Base-by-base conservation (phyloP, 2,888 invertebrate genomes). In the Thera obeliscata region DNA sequence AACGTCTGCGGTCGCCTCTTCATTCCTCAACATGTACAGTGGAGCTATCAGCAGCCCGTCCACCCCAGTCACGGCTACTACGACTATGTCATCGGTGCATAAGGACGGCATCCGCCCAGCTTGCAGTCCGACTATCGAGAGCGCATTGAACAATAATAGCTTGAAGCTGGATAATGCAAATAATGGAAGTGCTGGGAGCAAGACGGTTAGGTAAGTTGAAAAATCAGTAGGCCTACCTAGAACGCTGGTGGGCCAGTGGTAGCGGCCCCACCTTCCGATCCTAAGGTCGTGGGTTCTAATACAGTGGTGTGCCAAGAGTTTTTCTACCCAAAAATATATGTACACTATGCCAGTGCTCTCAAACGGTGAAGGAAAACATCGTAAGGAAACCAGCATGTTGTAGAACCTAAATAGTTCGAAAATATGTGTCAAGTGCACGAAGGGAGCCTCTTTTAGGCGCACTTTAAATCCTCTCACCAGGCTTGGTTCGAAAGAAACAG, bases 1-100 rank as follows among this genome's bases (percentile, higher is more conserved):
- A 0, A 89, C 94, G 0, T 95, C 95, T n/a, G 87, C 88, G n/a
- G 87, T 88, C 0, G 90, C 92, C 66, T 95, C 88, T 71, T 95
- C 89, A 75, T 94, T 88, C 89, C 89, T 88, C 83, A 95, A 83
- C 82, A 79, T 94, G 77, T 89, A 94, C 89, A 88, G 94, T 79
- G 91, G 94, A 65, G 86, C 90, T 74, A 86, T 92, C 72, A 91
- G 89, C 78, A 94, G 93, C 84, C 89, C 91, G 0, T 83, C 88
- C 1, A 87, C 87, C n/a, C 83, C 86, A 0, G 85, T 85, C 7
- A 85, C 85, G 0, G 81, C 81, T 11, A 84, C 84, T 7, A 83
- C 85, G 0, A 83, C 86, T 0, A 46, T 55, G 33, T 55, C 61
- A 0, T 55, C 61, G 35, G 50, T 49, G 9, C 61, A 60, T n/a